Conservation (phyloP, 2,888 invertebrate genomes). For the Eupithecia tripunctaria region DNA sequence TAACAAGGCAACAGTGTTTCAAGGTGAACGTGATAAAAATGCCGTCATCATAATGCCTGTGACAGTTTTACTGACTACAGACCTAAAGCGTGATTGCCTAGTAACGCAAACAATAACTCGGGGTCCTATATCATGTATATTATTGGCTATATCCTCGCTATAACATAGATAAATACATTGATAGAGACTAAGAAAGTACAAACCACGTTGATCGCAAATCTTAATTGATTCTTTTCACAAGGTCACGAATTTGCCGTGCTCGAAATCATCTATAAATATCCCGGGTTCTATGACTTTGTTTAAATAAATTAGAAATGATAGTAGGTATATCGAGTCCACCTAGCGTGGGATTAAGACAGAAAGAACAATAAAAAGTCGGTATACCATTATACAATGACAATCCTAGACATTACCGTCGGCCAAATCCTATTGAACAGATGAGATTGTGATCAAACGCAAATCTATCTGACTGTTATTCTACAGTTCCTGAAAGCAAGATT, state of each 20-base stretch:
- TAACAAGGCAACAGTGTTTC: conserved; percentile 14
- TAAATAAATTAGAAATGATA: background rate
- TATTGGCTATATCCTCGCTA: background rate
- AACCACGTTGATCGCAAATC: conserved; percentile 1
- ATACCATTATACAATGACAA: background rate
- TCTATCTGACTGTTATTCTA: too few relatives aligned
- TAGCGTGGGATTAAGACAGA: too few relatives aligned
- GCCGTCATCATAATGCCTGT: conserved; percentile 8
- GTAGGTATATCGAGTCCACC: too few relatives aligned
- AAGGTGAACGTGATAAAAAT: conserved; percentile 17
- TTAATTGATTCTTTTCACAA: background rate
- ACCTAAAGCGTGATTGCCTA: background rate
- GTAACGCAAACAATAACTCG: background rate
- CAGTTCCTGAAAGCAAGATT: too few relatives aligned
- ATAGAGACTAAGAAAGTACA: background rate
- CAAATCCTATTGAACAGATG: background rate
- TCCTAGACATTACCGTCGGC: background rate
- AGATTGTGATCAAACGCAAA: background rate
- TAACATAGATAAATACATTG: background rate
- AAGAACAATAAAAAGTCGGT: background rate
- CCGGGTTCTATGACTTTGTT: background rate
- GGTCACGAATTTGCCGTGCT: background rate
- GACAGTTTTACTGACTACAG: conserved; percentile 5
- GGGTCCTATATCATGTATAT: background rate
- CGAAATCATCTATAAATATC: background rate